Evolutionary conservation across 2,113 vertebrate genomes (phyloP).

Genomic region (Microcebus griseorufus): DNA sequence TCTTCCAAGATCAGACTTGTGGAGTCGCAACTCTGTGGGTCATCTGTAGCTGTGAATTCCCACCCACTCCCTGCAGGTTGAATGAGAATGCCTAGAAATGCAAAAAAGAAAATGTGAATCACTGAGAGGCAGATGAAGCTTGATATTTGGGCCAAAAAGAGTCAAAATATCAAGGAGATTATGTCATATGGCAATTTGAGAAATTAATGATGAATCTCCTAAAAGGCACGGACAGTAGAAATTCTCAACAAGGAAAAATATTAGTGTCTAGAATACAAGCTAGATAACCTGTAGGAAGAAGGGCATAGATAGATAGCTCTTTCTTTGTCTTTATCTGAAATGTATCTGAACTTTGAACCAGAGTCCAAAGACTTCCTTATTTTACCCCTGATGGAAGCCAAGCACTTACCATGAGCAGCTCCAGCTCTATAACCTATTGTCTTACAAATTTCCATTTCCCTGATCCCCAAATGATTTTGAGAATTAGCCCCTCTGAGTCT

Average conservation of each 20-base stretch:
- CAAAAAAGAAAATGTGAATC: not conserved
- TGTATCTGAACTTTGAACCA: not conserved
- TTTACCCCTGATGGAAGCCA: not conserved
- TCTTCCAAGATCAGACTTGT: not conserved
- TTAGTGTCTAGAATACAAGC: not conserved
- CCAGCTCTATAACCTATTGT: not conserved
- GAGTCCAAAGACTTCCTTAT: not conserved
- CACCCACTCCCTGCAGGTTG: not conserved
- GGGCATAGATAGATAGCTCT: not conserved
- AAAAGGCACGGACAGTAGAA: not conserved
- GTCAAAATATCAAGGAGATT: conserved; percentile 8
- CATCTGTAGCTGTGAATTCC: not conserved
- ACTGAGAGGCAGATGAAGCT: not conserved
- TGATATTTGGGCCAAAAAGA: not conserved
- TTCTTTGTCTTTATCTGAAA: not conserved
- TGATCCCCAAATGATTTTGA: not conserved
- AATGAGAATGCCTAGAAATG: not conserved
- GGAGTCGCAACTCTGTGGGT: not conserved
- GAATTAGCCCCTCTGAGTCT: not conserved
- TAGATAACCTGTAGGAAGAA: not conserved
- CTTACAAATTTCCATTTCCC: not conserved
- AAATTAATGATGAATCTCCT: not conserved
- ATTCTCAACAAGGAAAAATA: conserved; percentile 18
- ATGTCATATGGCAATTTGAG: not conserved
- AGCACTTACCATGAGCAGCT: not conserved